Evolutionary conservation across 30 jellyfish, hydroid and myxozoan species (phyloP).

Genomic region (Turritopsis dohrnii): DNA sequence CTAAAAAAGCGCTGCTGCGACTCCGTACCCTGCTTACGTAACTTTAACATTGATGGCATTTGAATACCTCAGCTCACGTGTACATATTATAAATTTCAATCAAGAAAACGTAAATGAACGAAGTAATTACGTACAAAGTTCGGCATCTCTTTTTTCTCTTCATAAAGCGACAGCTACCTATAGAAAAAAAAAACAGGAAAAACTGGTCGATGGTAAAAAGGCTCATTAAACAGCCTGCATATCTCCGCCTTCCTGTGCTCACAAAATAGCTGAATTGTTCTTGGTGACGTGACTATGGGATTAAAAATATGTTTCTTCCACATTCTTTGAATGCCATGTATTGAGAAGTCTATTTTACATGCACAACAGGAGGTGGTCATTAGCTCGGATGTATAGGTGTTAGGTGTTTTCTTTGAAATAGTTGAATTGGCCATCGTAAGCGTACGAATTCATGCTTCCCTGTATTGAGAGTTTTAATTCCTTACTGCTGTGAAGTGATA

Average conservation of each 20-base stretch:
- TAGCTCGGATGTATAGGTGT: background rate
- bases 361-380: background rate
- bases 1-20: no score
- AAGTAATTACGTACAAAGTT: no score
- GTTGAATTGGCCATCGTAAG: background rate
- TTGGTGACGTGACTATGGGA: background rate
- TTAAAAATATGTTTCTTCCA: background rate
- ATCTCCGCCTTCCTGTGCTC: background rate
- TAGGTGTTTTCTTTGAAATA: background rate
- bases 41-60: no score
- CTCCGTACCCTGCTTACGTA: no score
- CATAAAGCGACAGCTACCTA: no score
- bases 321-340: background rate
- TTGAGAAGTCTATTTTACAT: background rate
- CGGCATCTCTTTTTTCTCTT: no score
- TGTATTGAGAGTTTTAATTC: background rate
- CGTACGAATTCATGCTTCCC: background rate
- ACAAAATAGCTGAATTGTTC: background rate
- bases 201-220: no score
- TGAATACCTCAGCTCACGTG: no score
- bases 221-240: no score
- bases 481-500: background rate
- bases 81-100: no score
- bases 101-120: no score
- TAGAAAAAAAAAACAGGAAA: background rate